These are phyloP conservation scores for Siniperca knerii DNA, from an alignment of 2,113 vertebrate species.

Conservation along the genomic window DNA sequence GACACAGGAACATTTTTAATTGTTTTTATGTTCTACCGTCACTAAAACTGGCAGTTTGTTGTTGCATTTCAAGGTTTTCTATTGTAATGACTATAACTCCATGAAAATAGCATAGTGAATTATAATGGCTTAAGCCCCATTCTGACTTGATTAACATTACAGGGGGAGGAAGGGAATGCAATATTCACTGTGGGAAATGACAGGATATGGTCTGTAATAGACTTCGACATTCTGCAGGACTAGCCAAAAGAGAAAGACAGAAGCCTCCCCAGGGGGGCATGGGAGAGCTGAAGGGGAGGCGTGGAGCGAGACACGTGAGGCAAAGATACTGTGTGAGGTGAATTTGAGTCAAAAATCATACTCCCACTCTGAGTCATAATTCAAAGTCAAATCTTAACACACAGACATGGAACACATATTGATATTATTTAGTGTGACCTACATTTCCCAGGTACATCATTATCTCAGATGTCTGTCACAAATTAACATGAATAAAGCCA, in stretches of 20 bases:
- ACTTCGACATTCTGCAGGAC: background rate
- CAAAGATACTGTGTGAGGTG: background rate
- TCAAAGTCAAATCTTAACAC: background rate
- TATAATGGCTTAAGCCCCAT: background rate
- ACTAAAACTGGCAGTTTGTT: constrained; percentile 11
- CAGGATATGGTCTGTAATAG: background rate
- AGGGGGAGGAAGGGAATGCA: background rate
- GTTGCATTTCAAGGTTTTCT: constrained; percentile 19
- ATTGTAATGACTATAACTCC: background rate
- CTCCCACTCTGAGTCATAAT: background rate
- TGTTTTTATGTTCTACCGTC: background rate
- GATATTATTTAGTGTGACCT: background rate
- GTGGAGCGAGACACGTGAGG: too few species aligned
- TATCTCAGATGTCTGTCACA: background rate
- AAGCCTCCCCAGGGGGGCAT: background rate
- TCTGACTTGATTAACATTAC: background rate
- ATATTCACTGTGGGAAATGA: background rate
- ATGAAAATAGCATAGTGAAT: background rate
- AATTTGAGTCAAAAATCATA: background rate
- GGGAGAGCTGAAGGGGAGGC: background rate
- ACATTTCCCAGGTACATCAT: background rate
- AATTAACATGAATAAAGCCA: background rate
- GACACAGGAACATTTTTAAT: background rate
- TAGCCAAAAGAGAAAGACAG: too few species aligned
- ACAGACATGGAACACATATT: background rate